phyloP scores from a whole-genome alignment of 2,888 invertebrate species.

The Euclidia mi region DNA sequence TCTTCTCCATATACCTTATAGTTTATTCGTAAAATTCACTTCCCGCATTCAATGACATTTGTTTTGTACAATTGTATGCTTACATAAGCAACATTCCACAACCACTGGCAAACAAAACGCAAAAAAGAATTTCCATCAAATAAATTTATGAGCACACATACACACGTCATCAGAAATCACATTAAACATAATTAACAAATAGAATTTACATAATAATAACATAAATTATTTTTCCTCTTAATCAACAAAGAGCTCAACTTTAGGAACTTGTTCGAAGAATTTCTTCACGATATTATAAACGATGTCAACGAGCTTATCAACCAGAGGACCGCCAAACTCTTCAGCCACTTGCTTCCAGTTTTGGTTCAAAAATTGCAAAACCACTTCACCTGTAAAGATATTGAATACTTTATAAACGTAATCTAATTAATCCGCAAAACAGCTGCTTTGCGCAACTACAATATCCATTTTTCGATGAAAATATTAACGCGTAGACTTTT shows the following conservation, averaged over 20 bases:
- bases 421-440: neutral
- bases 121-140: too few relatives aligned
- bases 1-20: too few relatives aligned
- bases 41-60: too few relatives aligned
- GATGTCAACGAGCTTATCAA: conserved; percentile 61
- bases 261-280: conserved; percentile 72
- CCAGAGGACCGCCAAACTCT: conserved; percentile 76
- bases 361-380: conserved; percentile 74
- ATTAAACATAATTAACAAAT: neutral
- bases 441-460: too few relatives aligned
- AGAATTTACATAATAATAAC: conserved; percentile 6
- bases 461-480: too few relatives aligned
- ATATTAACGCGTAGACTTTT: too few relatives aligned
- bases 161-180: neutral
- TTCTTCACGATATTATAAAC: conserved; percentile 58
- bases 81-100: too few relatives aligned
- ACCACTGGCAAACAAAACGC: too few relatives aligned
- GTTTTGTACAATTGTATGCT: too few relatives aligned
- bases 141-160: too few relatives aligned
- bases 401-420: neutral
- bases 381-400: conserved; percentile 70
- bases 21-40: too few relatives aligned
- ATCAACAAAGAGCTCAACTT: conserved; percentile 66
- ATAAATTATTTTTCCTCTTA: too few relatives aligned
- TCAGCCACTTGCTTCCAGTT: conserved; percentile 74